Base-by-base conservation (phyloP, 2,113 vertebrate genomes). In the Amphiprion percula region DNA sequence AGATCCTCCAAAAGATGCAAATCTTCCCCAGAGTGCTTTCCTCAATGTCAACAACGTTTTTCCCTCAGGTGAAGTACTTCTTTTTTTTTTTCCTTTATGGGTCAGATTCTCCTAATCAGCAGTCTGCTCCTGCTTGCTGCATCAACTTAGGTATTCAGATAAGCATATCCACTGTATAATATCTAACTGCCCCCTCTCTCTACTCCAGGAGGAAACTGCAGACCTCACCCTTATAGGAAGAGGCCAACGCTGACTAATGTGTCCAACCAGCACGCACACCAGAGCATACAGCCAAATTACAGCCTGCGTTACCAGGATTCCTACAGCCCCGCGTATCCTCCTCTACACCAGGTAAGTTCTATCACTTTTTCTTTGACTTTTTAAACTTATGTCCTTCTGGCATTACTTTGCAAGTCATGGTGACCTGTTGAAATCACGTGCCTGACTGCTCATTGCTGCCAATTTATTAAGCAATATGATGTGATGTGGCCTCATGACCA, bases 1-100 rank as follows among this genome's bases (percentile, higher is more conserved):
- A 63, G 96, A 97, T 28, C 96, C 95, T 50, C 95, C 96, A 15
- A 97, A 96, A 90, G 97, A 97, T 44, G 89, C 91, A 49, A 94
- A 93, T 50, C 89, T 94, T 69, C 92, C 95, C 26, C 91, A 95
- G 71, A 95, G 95, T 62, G 93, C 94, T 1, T 97, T 96, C 84
- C 92, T 97, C 70, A 93, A 92, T 68, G 87, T 93, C 46, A 94
- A 93, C 30, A 95, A 91, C 82, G 91, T 91, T 47, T 95, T 96
- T 67, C 92, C 93, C 10, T 92, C 92, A 85, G 96, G 93, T 91
- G 75, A 94, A 83, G 33, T 73, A 33, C 61, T 67, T 52, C 61
- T 67, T 52, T n/a, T 60, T 88, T n/a, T 47, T 72, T 37, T 68
- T 59, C 6, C 19, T 17, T 4, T 4, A 0, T 17, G 17, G 1